phyloP scores from a whole-genome alignment of 2,888 invertebrate species.

The Melanostoma mellinum region DNA sequence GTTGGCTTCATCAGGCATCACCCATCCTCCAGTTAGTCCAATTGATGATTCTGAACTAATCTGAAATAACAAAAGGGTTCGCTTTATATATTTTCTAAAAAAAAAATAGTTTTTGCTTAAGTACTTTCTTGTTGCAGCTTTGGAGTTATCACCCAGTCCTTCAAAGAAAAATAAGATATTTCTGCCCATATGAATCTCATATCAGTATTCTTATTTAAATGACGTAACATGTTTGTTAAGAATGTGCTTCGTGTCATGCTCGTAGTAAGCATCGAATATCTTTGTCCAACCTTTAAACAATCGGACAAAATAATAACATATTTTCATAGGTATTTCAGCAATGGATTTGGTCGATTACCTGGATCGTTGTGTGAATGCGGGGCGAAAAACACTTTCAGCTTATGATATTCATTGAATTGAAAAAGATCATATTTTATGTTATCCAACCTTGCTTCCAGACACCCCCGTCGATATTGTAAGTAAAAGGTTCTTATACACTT shows the following conservation, averaged over 20 bases:
- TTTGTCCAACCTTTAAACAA: constrained; percentile 91
- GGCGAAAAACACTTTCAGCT: constrained; percentile 95
- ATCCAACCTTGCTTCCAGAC: constrained; percentile 99
- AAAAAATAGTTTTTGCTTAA: constrained; percentile 58
- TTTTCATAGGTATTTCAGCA: neutral
- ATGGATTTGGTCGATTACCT: no score
- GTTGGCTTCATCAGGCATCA: constrained; percentile 99
- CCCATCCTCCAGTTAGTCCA: constrained; percentile 94
- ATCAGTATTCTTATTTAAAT: constrained; percentile 86
- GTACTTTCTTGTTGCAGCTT: constrained; percentile 79
- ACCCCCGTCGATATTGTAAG: constrained; percentile 98
- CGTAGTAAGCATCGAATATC: constrained; percentile 97
- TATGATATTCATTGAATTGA: constrained; percentile 89
- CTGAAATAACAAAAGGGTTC: constrained; percentile 81
- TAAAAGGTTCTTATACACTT: constrained; percentile 91
- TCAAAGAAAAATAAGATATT: constrained; percentile 97
- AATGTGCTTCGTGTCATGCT: constrained; percentile 93
- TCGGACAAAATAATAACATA: neutral
- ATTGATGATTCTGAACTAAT: constrained; percentile 83
- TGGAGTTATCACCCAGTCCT: constrained; percentile 85
- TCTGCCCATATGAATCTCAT: constrained; percentile 99
- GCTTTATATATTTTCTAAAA: neutral
- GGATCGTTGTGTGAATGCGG: constrained; percentile 85
- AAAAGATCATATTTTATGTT: constrained; percentile 89
- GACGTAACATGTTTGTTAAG: constrained; percentile 93